Evolutionary conservation across 2,888 invertebrate species (phyloP), one percentile per base, ranked within the genome.

Genomic region (Diadromus collaris): DNA sequence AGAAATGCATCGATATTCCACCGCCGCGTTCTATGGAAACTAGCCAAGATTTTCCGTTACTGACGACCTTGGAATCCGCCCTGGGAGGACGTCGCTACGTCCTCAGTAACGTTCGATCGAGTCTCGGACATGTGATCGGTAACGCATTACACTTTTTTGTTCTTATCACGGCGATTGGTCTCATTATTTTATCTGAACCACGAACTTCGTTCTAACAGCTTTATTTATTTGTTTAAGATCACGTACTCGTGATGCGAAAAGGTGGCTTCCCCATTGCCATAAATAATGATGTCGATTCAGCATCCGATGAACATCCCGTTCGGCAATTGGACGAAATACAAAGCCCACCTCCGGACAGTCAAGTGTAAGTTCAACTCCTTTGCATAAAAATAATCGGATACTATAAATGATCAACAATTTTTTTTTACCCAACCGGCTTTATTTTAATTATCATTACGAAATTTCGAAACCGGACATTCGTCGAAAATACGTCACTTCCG

Each of bases 11-110:
- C 6, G 84, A 91, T 19, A 89, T 88, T 61, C 91, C 51, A 7
- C 6, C 6, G 48, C 13, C 60, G 6, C 2, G 16, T 1, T 19
- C 1, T 5, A 2, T 6, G 6, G 79, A 86, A 1, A 89, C 90
- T 61, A 60, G 82, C 1, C 61, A 89, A 41, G 90, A 92, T 1
- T 92, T 90, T 77, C 90, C 92, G 27, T 81, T 95, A 34, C 90
- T 92, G 83, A 85, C 88, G 7, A 89, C 92, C 9, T 85, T 95
- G 69, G 91, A 92, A 73, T 85, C 88, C 61, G 94, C 93, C 2
- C 85, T 95, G 16, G 95, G 95, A 0, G 93, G 94, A 2, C 83
- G 90, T 2, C 91, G 92, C 27, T 94, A 92, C 84, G 91, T 95
- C 0, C 90, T 91, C 34, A 92, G 90, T 71, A 92, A 93, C 77